These are phyloP conservation scores for Polymixis flavicincta DNA, from an alignment of 2,888 invertebrate species.

Conservation along the genomic window DNA sequence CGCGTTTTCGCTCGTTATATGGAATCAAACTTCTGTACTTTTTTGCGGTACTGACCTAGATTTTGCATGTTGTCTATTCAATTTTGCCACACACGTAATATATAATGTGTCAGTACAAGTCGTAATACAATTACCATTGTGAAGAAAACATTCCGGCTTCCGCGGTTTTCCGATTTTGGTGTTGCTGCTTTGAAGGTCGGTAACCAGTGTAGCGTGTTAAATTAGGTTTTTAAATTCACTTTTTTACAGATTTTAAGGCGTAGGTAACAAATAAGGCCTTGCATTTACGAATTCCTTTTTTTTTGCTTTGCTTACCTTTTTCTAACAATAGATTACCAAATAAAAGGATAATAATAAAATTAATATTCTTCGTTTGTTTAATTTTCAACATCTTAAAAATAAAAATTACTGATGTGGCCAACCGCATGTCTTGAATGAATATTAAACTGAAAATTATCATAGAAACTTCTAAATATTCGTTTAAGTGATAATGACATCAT, in stretches of 20 bases:
- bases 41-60: constrained; percentile 58
- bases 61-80: constrained; percentile 70
- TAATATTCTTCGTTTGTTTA: not conserved
- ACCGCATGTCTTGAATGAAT: not conserved
- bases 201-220: not conserved
- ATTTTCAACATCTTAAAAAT: not conserved
- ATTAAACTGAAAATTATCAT: constrained; percentile 14
- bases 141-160: constrained; percentile 32
- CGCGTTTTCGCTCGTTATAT: not conserved
- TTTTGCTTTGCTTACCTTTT: not conserved
- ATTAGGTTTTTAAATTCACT: not conserved
- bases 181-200: constrained; percentile 11
- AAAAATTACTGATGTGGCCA: not conserved
- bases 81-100: constrained; percentile 63
- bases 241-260: too few species aligned
- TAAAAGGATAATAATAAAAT: not conserved
- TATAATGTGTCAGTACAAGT: constrained; percentile 40
- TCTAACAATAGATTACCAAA: not conserved
- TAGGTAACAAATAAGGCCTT: not conserved
- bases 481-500: constrained; percentile 72
- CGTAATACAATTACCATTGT: constrained; percentile 56
- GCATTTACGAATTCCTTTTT: not conserved
- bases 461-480: constrained; percentile 33
- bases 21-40: constrained; percentile 12
- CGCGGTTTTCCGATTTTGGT: constrained; percentile 15